Evolutionary conservation across 2,888 invertebrate genomes (phyloP).

Genomic region (Cryptophagus acutangulus): DNA sequence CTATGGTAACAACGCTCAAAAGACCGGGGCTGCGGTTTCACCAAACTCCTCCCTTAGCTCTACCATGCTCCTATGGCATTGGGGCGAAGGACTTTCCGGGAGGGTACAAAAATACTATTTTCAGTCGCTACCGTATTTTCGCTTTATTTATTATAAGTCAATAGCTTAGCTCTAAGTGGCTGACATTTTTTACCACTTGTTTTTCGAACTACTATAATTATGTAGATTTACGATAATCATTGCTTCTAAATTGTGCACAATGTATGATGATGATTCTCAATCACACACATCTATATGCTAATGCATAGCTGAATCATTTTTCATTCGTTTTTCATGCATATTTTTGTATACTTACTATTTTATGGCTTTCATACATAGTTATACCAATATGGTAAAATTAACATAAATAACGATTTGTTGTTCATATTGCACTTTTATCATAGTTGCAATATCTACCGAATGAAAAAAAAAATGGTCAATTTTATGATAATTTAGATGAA

Average conservation of each 20-base stretch:
- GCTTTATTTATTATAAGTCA: slow-evolving; percentile 44
- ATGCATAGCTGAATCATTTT: background rate
- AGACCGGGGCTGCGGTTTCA: slow-evolving; percentile 37
- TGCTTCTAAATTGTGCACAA: slow-evolving; percentile 20
- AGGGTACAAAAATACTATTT: slow-evolving; percentile 27
- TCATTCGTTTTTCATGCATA: too few species aligned
- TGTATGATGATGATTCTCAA: slow-evolving; percentile 6
- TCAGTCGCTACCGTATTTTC: slow-evolving; percentile 32
- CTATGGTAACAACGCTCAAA: slow-evolving; percentile 41
- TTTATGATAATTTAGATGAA: too few species aligned
- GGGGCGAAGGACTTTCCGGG: slow-evolving; percentile 37
- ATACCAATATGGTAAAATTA: too few species aligned
- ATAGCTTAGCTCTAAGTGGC: slow-evolving; percentile 47
- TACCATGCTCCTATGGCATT: slow-evolving; percentile 23
- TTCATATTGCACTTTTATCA: too few species aligned
- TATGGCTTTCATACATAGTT: too few species aligned
- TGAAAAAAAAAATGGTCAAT: too few species aligned
- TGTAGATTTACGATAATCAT: slow-evolving; percentile 45
- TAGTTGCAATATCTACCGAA: too few species aligned
- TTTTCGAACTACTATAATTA: slow-evolving; percentile 44
- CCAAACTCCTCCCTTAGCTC: slow-evolving; percentile 37
- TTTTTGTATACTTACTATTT: too few species aligned
- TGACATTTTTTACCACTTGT: slow-evolving; percentile 47
- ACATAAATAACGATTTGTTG: too few species aligned
- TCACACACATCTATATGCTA: slow-evolving; percentile 3